Evolutionary conservation across 1,140 invertebrate species (phyloP).

Genomic region (Neodiprion pinetum): DNA sequence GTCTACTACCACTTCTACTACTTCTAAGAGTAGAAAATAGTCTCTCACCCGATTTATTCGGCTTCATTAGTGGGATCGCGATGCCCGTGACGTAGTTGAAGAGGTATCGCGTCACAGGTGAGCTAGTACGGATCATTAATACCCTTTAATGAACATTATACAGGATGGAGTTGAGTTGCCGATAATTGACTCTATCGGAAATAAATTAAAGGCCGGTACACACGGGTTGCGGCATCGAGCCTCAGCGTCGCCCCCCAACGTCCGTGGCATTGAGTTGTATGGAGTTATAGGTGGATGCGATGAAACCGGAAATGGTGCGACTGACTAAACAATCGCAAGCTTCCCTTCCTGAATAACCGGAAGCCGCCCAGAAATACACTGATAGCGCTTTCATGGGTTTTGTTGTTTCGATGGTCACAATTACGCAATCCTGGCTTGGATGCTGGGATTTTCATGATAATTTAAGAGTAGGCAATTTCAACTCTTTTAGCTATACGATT

Average conservation of each 20-base stretch:
- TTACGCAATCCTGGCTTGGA: background rate
- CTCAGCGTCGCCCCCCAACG: background rate
- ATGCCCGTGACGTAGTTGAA: too few relatives aligned
- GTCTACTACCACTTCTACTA: too few relatives aligned
- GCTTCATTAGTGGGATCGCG: too few relatives aligned
- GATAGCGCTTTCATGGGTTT: conserved; percentile 10
- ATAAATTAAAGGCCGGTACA: conserved; percentile 34
- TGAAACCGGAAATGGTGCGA: conserved; percentile 51
- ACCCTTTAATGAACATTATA: conserved; percentile 32
- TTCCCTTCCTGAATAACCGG: conserved; percentile 54
- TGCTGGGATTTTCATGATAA: too few relatives aligned
- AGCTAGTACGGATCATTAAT: conserved; percentile 24
- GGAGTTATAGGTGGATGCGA: conserved; percentile 23
- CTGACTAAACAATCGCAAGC: conserved; percentile 55
- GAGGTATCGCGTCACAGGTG: background rate
- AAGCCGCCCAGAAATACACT: conserved; percentile 49
- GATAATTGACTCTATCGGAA: conserved; percentile 39
- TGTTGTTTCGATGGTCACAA: background rate
- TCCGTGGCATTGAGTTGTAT: background rate
- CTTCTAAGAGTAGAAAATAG: too few relatives aligned
- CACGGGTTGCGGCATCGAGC: background rate
- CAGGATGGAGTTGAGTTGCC: conserved; percentile 30
- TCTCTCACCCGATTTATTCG: too few relatives aligned
- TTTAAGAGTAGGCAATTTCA: too few relatives aligned
- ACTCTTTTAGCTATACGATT: too few relatives aligned